phyloP scores from a whole-genome alignment of 2,113 vertebrate genomes.

The Perca fluviatilis region DNA sequence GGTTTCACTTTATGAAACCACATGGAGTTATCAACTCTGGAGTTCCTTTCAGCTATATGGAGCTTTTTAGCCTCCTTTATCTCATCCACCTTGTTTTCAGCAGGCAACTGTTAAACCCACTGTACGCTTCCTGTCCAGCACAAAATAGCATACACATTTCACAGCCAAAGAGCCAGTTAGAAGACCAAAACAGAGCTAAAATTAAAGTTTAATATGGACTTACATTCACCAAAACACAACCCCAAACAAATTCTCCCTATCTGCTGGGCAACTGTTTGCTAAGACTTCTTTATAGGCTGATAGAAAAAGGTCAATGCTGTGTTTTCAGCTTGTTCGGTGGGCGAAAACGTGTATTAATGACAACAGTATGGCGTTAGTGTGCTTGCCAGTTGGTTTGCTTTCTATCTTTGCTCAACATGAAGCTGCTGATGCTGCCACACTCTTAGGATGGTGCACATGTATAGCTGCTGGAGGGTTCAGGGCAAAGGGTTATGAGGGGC shows the following conservation, averaged over 20 bases:
- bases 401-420: constrained; percentile 1
- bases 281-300: not conserved
- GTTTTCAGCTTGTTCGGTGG: not conserved
- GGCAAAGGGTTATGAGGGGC: constrained; percentile 21
- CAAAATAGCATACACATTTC: not conserved
- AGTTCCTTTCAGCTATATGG: not conserved
- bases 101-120: not conserved
- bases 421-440: not conserved
- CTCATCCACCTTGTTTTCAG: constrained; percentile 1
- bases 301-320: not conserved
- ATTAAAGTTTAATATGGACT: not conserved
- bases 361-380: not conserved
- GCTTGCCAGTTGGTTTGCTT: not conserved
- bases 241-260: not conserved
- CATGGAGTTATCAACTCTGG: not conserved
- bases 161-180: not conserved
- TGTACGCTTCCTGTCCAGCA: not conserved
- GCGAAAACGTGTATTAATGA: not conserved
- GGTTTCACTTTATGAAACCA: not conserved
- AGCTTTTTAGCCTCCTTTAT: not conserved
- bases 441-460: constrained; percentile 2
- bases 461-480: constrained; percentile 5
- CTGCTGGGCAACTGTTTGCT: not conserved
- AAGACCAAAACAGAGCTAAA: not conserved
- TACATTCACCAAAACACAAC: not conserved